phyloP scores from a whole-genome alignment of 2,113 vertebrate species.

The Perca schrenkii region DNA sequence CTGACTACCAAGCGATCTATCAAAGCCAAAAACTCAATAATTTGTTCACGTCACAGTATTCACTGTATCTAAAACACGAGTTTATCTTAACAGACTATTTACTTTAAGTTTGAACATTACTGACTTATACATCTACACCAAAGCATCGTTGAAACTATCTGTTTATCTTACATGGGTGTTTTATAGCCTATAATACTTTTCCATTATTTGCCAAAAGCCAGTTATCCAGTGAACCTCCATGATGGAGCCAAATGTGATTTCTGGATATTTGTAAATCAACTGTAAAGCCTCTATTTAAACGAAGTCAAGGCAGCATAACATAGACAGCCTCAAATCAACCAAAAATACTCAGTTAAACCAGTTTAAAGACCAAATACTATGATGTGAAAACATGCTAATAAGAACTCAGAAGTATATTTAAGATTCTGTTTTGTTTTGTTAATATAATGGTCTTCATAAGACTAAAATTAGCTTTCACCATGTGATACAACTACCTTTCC shows the following conservation, averaged over 20 bases:
- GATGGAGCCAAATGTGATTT: conserved; percentile 9
- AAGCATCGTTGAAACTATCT: not conserved
- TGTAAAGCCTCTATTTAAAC: not conserved
- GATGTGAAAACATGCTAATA: conserved; percentile 10
- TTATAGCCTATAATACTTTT: not conserved
- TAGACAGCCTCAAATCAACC: conserved; percentile 6
- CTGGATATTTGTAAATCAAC: conserved; percentile 2
- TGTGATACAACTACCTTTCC: conserved; percentile 47
- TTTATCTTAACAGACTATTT: not conserved
- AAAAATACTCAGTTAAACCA: conserved; percentile 7
- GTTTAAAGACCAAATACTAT: conserved; percentile 47
- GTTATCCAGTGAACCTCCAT: not conserved
- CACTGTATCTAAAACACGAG: not conserved
- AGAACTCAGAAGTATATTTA: not conserved
- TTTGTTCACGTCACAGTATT: conserved; percentile 3
- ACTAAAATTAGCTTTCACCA: conserved; percentile 38
- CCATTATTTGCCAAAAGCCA: conserved; percentile 26
- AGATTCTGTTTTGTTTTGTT: conserved; percentile 1
- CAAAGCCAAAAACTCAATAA: not conserved
- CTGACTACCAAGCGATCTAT: not conserved
- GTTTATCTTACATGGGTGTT: not conserved
- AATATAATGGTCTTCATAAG: conserved; percentile 49
- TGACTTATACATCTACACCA: not conserved
- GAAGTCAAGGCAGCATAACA: not conserved
- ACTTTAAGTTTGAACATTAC: not conserved